Base-by-base conservation (phyloP, 2,888 invertebrate species). In the Eristalis tenax region DNA sequence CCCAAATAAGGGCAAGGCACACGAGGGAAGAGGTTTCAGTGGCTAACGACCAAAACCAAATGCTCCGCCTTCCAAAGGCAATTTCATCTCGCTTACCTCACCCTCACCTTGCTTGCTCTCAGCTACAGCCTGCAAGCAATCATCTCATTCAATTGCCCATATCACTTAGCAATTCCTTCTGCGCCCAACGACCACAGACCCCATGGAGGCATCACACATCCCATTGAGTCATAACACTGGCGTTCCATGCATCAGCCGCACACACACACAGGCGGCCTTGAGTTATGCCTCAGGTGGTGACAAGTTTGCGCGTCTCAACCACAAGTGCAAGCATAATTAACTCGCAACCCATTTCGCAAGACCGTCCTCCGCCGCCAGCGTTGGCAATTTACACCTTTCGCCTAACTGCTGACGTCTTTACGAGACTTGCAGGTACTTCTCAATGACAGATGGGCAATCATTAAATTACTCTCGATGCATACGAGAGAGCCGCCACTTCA, bases 381-480 rank as follows among this genome's bases (percentile, higher is more conserved):
- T 26, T 3, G 26, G 26, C 43, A 43, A 74, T 64, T 65, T 64
- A 64, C 40, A 22, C n/a, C 26, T 8, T 6, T 22, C 57, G 2
- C 22, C 0, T 15, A 57, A 57, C n/a, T 18, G 13, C 22, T 35
- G 65, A 56, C 74, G 56, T 28, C 56, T 56, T 35, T 56, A 56
- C 18, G 63, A 50, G 35, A 50, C 13, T 18, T 8, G 66, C 23
- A 6, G 68, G 26, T 56, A 68, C 8, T 40, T 32, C 50, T 57
- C 56, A 57, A 38, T 57, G 65, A 59, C 38, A 65, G 35, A 66
- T 56, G 65, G n/a, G 40, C 40, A 57, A 66, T 57, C 56, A 66
- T 40, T 75, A 57, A 65, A 75, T 75, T 75, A 65, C 35, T 4
- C 57, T 50, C 50, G 50, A 50, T 18, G 50, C 50, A 50, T 18